phyloP scores from a whole-genome alignment of 2,113 vertebrate genomes.

The Nannobrachium achirus region DNA sequence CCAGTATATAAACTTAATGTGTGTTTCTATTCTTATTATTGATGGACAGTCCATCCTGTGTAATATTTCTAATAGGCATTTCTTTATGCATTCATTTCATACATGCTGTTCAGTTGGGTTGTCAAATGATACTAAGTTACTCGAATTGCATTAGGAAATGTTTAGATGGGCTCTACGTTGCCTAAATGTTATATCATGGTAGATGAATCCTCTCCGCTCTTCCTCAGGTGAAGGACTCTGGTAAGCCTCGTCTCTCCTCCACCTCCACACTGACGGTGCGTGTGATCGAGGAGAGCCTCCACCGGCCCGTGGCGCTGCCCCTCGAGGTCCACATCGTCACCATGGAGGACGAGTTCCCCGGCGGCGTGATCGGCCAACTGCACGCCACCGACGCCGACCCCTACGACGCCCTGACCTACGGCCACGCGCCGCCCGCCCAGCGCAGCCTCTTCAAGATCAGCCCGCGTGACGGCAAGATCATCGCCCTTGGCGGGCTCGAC shows the following conservation, averaged over 20 bases:
- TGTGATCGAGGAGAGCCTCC: conserved; percentile 96
- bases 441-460: conserved; percentile 96
- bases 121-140: too few species aligned
- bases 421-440: conserved; percentile 87
- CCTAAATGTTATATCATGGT: too few species aligned
- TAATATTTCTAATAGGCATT: too few species aligned
- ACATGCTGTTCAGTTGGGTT: too few species aligned
- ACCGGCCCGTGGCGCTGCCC: conserved; percentile 89
- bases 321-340: conserved; percentile 94
- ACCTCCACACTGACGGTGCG: conserved; percentile 84
- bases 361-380: conserved; percentile 96
- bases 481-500: conserved; percentile 92
- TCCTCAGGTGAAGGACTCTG: conserved; percentile 89
- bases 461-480: conserved; percentile 91
- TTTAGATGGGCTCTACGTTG: too few species aligned
- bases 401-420: conserved; percentile 92
- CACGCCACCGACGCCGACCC: conserved; percentile 94
- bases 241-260: conserved; percentile 88
- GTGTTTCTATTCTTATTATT: too few species aligned
- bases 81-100: too few species aligned
- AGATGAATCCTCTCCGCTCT: conserved; percentile 24
- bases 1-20: too few species aligned
- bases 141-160: too few species aligned
- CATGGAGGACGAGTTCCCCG: conserved; percentile 98
- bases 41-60: too few species aligned